These are phyloP conservation scores for Dromiciops gliroides DNA, from an alignment of 2,113 vertebrate genomes.

Conservation along the genomic window DNA sequence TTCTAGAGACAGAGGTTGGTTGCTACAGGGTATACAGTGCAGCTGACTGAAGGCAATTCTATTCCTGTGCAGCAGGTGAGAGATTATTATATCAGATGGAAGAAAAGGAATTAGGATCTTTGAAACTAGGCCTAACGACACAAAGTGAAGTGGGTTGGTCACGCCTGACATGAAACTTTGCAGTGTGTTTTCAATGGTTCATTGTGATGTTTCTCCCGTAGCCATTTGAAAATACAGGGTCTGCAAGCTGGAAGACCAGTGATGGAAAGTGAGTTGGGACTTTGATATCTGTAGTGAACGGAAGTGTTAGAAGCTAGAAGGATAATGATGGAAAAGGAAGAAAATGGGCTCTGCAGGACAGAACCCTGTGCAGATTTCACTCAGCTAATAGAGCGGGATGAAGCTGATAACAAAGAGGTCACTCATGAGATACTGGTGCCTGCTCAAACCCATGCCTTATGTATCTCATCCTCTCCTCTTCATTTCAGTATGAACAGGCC, in stretches of 20 bases:
- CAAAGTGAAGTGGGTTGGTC: not conserved
- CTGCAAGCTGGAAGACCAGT: not conserved
- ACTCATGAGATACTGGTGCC: not conserved
- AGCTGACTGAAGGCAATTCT: not conserved
- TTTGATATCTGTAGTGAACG: not conserved
- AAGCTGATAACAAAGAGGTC: not conserved
- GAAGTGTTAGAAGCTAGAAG: not conserved
- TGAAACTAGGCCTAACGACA: not conserved
- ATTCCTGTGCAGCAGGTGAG: not conserved
- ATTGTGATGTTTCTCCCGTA: not conserved
- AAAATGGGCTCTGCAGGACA: not conserved
- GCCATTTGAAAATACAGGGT: not conserved
- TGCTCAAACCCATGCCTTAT: not conserved
- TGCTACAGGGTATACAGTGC: not conserved
- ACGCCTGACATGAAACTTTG: not conserved
- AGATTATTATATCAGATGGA: not conserved
- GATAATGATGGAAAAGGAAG: constrained; percentile 6
- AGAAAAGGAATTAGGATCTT: not conserved
- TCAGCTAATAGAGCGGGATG: not conserved
- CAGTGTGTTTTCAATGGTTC: not conserved
- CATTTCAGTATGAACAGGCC: not conserved
- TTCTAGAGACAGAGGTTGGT: not conserved
- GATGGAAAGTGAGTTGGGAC: not conserved
- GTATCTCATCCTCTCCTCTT: not conserved
- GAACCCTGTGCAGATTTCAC: not conserved